Conservation (phyloP, 2,888 invertebrate species). For the Dioctria rufipes region DNA sequence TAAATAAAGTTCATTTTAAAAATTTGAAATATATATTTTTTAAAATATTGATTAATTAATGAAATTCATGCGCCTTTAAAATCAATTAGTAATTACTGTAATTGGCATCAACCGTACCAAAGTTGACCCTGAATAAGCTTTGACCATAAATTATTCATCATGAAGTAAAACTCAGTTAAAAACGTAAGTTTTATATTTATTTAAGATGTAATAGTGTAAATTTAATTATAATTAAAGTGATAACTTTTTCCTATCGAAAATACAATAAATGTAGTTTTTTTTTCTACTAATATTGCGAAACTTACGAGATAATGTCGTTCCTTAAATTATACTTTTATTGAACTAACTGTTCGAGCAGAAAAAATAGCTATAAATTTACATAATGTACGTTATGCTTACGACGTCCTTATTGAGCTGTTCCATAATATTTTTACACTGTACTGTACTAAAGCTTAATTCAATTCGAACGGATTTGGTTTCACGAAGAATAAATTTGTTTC, state of each 20-base stretch:
- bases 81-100: too few species aligned
- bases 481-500: background rate
- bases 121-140: too few species aligned
- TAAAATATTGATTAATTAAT: too few species aligned
- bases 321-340: conserved; percentile 38
- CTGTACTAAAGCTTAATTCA: background rate
- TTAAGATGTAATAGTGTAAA: conserved; percentile 38
- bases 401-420: background rate
- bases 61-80: too few species aligned
- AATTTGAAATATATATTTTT: too few species aligned
- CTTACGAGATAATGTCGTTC: conserved; percentile 51
- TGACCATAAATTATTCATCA: too few species aligned
- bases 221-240: conserved; percentile 51
- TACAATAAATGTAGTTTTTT: conserved; percentile 43
- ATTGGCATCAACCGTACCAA: too few species aligned
- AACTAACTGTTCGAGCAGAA: conserved; percentile 15
- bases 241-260: conserved; percentile 41
- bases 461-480: background rate
- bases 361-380: conserved; percentile 15
- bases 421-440: background rate
- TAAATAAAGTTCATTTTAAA: too few species aligned
- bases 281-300: conserved; percentile 46
- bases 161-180: background rate
- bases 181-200: conserved; percentile 25
- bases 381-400: background rate